These are phyloP conservation scores for Porites divaricata DNA, from an alignment of 92 coral and sea anemone genomes.

Conservation along the genomic window DNA sequence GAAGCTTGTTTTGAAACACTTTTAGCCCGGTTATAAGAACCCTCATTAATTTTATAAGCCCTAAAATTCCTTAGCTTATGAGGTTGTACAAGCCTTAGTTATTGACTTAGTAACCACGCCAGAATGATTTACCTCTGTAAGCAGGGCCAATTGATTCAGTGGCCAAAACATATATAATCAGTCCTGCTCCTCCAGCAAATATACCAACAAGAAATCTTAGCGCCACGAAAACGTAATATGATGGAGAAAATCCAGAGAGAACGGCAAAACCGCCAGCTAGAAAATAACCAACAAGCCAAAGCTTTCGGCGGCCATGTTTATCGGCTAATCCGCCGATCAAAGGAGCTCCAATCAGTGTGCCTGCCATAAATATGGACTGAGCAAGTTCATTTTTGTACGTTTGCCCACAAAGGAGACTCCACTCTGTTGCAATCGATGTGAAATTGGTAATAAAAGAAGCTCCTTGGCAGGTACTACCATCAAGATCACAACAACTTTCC, in stretches of 20 bases:
- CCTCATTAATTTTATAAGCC: too few species aligned
- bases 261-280: slow-evolving; percentile 49
- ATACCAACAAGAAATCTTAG: slow-evolving; percentile 79
- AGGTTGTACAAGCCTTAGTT: too few species aligned
- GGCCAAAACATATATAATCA: slow-evolving; percentile 75
- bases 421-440: slow-evolving; percentile 88
- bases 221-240: slow-evolving; percentile 69
- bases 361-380: slow-evolving; percentile 89
- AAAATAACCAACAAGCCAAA: slow-evolving; percentile 64
- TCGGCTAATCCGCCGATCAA: slow-evolving; percentile 77
- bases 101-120: background rate
- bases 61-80: too few species aligned
- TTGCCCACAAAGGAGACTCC: slow-evolving; percentile 84
- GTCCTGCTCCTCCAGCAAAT: slow-evolving; percentile 75
- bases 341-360: slow-evolving; percentile 80
- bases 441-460: slow-evolving; percentile 76
- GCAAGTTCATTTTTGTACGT: slow-evolving; percentile 82
- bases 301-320: slow-evolving; percentile 73
- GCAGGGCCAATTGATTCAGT: slow-evolving; percentile 88
- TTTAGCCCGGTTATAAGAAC: too few species aligned
- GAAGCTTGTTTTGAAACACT: too few species aligned
- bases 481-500: slow-evolving; percentile 39
- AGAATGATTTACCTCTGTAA: slow-evolving; percentile 70
- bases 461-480: slow-evolving; percentile 63
- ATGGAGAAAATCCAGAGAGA: slow-evolving; percentile 80